Evolutionary conservation across 2,113 vertebrate genomes (phyloP).

Genomic region (Acanthochromis polyacanthus): DNA sequence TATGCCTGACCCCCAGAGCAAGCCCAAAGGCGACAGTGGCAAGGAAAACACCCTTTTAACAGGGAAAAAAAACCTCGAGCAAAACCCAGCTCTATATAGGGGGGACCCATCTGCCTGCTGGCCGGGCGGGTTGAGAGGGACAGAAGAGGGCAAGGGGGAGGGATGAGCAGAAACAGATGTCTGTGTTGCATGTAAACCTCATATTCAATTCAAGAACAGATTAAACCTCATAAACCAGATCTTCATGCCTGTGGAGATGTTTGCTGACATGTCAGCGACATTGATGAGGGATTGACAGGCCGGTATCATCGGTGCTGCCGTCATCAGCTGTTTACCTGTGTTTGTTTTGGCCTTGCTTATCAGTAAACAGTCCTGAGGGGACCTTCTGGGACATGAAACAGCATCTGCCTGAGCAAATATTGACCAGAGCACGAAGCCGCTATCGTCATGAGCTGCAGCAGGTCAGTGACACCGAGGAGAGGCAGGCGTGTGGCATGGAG

Average conservation of each 20-base stretch:
- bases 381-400: conserved; percentile 48
- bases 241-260: not conserved
- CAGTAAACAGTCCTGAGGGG: conserved; percentile 48
- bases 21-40: too few species aligned
- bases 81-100: too few species aligned
- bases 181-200: not conserved
- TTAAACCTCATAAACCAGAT: too few species aligned
- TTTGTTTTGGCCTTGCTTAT: conserved; percentile 55
- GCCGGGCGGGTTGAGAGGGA: too few species aligned
- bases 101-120: too few species aligned
- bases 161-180: not conserved
- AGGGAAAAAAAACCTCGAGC: too few species aligned
- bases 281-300: conserved; percentile 24
- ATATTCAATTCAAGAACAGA: too few species aligned
- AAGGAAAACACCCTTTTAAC: too few species aligned
- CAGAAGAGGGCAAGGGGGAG: too few species aligned
- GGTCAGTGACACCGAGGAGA: conserved; percentile 69
- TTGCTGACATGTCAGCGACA: not conserved
- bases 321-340: conserved; percentile 54
- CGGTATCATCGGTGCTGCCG: conserved; percentile 32
- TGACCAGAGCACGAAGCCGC: conserved; percentile 45
- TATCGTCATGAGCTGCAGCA: conserved; percentile 54
- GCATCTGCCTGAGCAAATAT: conserved; percentile 71
- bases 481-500: not conserved
- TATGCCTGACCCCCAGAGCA: too few species aligned